Evolutionary conservation across 2,888 invertebrate species (phyloP), one percentile per base, ranked within the genome.

Genomic region (Phyto melanocephala): DNA sequence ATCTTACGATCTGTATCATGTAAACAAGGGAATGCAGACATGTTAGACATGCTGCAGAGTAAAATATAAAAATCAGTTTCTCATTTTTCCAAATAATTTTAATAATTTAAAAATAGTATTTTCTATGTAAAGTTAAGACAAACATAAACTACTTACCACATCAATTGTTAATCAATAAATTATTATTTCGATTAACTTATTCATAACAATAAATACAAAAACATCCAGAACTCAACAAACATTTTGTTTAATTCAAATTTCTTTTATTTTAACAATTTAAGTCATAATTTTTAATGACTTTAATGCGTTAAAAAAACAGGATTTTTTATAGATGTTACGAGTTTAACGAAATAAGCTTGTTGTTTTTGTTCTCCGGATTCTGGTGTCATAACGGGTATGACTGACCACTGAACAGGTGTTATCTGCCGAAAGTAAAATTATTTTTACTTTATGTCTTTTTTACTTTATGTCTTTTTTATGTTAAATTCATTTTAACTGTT

Each of bases 241-340:
- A 42, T 42, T 20, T 8, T 47, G 20, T 47, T 47, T 47, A 20
- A 47, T 20, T n/a, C n/a, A n/a, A n/a, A n/a, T n/a, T n/a, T n/a
- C n/a, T n/a, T n/a, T n/a, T n/a, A n/a, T n/a, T n/a, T n/a, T n/a
- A n/a, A n/a, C n/a, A n/a, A n/a, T n/a, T n/a, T n/a, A n/a, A n/a
- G n/a, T n/a, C n/a, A n/a, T n/a, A n/a, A n/a, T n/a, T n/a, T n/a
- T n/a, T n/a, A n/a, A n/a, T n/a, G n/a, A n/a, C n/a, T n/a, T n/a
- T n/a, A n/a, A n/a, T n/a, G n/a, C n/a, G n/a, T n/a, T n/a, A 67
- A 50, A n/a, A 20, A 67, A 67, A 52, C 50, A 52, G 15, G 50
- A 67, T 67, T 67, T 50, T 65, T 45, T 47, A 35, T 50, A 8
- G 35, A 47, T 22, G 47, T 35, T 8, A 33, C 17, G 33, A 37